Percentiles rank a stretch among this genome's conserved stretches.
Evolutionary conservation across 2,888 invertebrate species (phyloP).

Genomic region (Ophion costatus): DNA sequence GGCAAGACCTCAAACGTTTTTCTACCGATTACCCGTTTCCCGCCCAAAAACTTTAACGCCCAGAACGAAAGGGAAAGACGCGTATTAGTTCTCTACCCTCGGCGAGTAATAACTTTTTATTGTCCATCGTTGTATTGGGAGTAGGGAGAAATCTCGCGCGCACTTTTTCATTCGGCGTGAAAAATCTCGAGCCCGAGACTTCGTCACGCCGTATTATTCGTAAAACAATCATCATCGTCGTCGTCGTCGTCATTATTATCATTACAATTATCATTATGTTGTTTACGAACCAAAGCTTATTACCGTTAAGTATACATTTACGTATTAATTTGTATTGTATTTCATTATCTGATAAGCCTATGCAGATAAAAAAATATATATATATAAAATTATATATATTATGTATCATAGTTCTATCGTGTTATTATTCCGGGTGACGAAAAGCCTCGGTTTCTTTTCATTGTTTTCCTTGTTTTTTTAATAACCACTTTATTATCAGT

Average conservation of each 20-base stretch:
- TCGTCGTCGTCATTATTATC: constrained; percentile 70
- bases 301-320: constrained; percentile 81
- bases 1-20: constrained; percentile 77
- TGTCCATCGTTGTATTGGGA: background rate
- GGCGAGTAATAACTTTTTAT: constrained; percentile 17
- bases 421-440: background rate
- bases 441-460: background rate
- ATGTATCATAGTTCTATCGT: constrained; percentile 74
- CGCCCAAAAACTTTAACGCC: constrained; percentile 61
- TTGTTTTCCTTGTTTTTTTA: background rate
- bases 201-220: constrained; percentile 54
- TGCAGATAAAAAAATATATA: constrained; percentile 73
- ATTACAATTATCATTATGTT: constrained; percentile 79
- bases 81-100: constrained; percentile 1
- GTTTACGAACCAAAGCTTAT: constrained; percentile 83
- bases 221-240: constrained; percentile 69
- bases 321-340: constrained; percentile 82
- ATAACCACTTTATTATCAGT: constrained; percentile 31
- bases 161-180: constrained; percentile 11
- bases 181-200: constrained; percentile 38
- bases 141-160: constrained; percentile 1
- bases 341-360: constrained; percentile 79
- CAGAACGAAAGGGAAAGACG: constrained; percentile 31
- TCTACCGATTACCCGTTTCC: constrained; percentile 68
- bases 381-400: constrained; percentile 75